A percentile compares a stretch with the other conserved stretches of the same genome.
Evolutionary conservation across 2,797 vertebrate genomes (phyloP).

Genomic region (Sebastes kiyomatsui): DNA sequence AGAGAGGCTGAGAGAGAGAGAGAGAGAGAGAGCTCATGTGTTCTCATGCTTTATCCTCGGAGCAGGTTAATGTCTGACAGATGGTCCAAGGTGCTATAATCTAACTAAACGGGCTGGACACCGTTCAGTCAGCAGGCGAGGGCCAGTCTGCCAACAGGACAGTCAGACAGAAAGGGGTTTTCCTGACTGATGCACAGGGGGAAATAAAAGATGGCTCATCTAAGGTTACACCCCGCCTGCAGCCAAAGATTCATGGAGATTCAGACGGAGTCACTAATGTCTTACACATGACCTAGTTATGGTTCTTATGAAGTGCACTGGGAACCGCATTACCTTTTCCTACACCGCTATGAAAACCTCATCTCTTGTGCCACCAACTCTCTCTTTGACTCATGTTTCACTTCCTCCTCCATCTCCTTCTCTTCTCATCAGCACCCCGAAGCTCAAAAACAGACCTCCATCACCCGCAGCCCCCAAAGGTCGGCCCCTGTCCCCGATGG

Average conservation of each 20-base stretch:
- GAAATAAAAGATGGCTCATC: not conserved
- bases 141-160: slow-evolving; percentile 2
- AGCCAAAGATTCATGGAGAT: slow-evolving; percentile 19
- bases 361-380: not conserved
- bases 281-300: slow-evolving; percentile 53
- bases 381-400: not conserved
- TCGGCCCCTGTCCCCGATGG: slow-evolving; percentile 85
- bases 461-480: slow-evolving; percentile 87
- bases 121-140: slow-evolving; percentile 3
- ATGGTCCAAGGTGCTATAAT: slow-evolving; percentile 38
- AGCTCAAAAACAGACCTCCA: slow-evolving; percentile 85
- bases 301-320: not conserved
- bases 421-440: slow-evolving; percentile 72
- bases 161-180: no score
- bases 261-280: slow-evolving; percentile 6
- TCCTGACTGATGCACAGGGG: not conserved
- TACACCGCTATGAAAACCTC: not conserved
- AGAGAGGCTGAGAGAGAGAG: not conserved
- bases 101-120: slow-evolving; percentile 36
- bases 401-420: not conserved
- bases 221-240: slow-evolving; percentile 13
- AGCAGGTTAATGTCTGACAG: slow-evolving; percentile 49
- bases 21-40: not conserved
- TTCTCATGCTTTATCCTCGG: slow-evolving; percentile 1
- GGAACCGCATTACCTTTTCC: slow-evolving; percentile 15